Base-by-base conservation (phyloP, 2,888 invertebrate genomes). In the Drosophila barbarae region DNA sequence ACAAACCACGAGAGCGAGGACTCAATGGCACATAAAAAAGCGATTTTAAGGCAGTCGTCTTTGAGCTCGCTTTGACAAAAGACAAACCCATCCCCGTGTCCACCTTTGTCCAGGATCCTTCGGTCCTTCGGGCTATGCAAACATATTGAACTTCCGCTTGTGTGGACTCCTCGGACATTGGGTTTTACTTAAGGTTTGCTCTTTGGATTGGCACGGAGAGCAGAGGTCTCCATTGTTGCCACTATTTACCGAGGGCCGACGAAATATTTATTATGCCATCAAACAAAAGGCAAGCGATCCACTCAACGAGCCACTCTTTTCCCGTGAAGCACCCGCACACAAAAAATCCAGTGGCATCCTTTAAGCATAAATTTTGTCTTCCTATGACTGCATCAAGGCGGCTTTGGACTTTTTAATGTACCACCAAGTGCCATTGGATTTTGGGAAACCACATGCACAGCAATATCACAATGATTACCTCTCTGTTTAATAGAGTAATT, bases 201-300 rank as follows among this genome's bases (percentile, higher is more conserved):
- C 58, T 46, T 34, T 30, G 46, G 54, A 71, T 46, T 41, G 42
- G 23, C 34, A 38, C 38, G 46, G 51, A 21, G 30, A 52, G 53
- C 61, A 51, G 44, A 35, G 51, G 76, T 50, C 63, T 56, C 52
- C 68, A 73, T 80, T 85, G 85, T 81, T 72, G 68, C 39, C 59
- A 63, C 70, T 81, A 69, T 81, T 81, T 84, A 68, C 78, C 50
- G 72, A 67, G 74, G 70, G 61, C 69, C 38, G 59, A 63, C 78
- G 68, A 81, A 71, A 77, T 84, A 85, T 81, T 84, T 81, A 85
- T 81, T 81, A 84, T 81, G 82, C 78, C 82, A 81, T 81, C 85
- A 79, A 76, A 83, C 78, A 85, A 76, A 85, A 74, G 74, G 66
- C 73, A 65, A 53, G 52, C 71, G 60, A 51, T 71, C 59, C 71